Percentiles rank a stretch among this genome's conserved stretches.
Evolutionary conservation across 2,888 invertebrate genomes (phyloP).

Genomic region (Heterodera filipjevi): DNA sequence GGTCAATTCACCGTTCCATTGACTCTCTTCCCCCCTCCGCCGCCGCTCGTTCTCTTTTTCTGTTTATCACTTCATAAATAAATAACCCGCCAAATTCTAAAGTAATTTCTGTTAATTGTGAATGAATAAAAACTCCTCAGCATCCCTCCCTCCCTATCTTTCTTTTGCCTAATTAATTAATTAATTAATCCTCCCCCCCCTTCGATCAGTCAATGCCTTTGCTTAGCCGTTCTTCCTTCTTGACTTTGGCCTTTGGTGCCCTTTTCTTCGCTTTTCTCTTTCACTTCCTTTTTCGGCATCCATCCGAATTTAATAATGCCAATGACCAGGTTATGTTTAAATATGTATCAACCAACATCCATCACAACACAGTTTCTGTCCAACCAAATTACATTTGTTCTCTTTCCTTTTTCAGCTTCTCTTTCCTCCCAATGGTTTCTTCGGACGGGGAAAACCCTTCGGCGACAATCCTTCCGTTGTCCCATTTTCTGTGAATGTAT

Average conservation of each 20-base stretch:
- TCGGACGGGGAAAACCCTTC: slow-evolving; percentile 47
- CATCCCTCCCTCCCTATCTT: too few relatives aligned
- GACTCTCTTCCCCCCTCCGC: too few relatives aligned
- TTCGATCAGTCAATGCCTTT: neutral
- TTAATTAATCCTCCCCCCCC: neutral
- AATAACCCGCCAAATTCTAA: too few relatives aligned
- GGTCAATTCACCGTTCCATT: too few relatives aligned
- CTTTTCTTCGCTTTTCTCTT: neutral
- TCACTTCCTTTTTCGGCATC: neutral
- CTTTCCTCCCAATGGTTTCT: slow-evolving; percentile 51
- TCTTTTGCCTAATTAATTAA: too few relatives aligned
- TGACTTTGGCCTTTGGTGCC: neutral
- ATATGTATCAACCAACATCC: too few relatives aligned
- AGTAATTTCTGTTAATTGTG: too few relatives aligned
- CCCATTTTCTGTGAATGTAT: slow-evolving; percentile 52
- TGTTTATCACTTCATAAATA: too few relatives aligned
- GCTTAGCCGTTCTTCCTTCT: neutral
- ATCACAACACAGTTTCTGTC: too few relatives aligned
- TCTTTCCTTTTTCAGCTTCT: slow-evolving; percentile 40
- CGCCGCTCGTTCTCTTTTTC: too few relatives aligned
- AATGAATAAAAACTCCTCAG: too few relatives aligned
- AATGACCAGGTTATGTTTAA: neutral
- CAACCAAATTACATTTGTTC: neutral
- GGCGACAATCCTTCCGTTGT: slow-evolving; percentile 49
- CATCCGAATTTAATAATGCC: neutral